A percentile compares a stretch with the other conserved stretches of the same genome.
These are phyloP conservation scores for Neolamprologus caudopunctatus DNA, from an alignment of 2,113 vertebrate genomes.

Conservation along the genomic window DNA sequence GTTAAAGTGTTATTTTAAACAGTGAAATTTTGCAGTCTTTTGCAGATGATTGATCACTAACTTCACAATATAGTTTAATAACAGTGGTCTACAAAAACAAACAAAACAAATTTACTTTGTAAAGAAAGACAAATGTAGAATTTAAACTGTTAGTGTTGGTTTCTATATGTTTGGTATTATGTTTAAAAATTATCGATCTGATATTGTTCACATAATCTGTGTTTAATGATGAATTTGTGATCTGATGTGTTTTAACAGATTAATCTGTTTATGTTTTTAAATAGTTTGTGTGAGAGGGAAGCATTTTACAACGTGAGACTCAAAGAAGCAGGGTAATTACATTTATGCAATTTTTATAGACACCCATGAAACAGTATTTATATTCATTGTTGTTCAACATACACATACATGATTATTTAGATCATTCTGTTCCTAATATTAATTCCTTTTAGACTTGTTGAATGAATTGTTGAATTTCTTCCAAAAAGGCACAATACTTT, in stretches of 20 bases:
- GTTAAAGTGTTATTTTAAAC: rapidly evolving
- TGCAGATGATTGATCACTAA: background rate
- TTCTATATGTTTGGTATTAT: background rate
- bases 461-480: rapidly evolving
- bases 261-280: background rate
- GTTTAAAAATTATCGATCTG: background rate
- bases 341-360: rapidly evolving
- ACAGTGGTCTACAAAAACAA: background rate
- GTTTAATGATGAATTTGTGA: rapidly evolving
- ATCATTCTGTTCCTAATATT: background rate
- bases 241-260: background rate
- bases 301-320: rapidly evolving
- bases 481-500: rapidly evolving
- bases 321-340: rapidly evolving
- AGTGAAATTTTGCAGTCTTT: background rate
- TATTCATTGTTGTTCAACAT: rapidly evolving
- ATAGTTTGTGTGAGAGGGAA: rapidly evolving
- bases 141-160: background rate
- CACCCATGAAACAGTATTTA: background rate
- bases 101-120: background rate
- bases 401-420: rapidly evolving
- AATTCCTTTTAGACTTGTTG: rapidly evolving
- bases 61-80: background rate
- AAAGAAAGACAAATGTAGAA: background rate
- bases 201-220: background rate